These are phyloP conservation scores for Drosophila neonasuta DNA, from an alignment of 2,888 invertebrate species.

Conservation along the genomic window DNA sequence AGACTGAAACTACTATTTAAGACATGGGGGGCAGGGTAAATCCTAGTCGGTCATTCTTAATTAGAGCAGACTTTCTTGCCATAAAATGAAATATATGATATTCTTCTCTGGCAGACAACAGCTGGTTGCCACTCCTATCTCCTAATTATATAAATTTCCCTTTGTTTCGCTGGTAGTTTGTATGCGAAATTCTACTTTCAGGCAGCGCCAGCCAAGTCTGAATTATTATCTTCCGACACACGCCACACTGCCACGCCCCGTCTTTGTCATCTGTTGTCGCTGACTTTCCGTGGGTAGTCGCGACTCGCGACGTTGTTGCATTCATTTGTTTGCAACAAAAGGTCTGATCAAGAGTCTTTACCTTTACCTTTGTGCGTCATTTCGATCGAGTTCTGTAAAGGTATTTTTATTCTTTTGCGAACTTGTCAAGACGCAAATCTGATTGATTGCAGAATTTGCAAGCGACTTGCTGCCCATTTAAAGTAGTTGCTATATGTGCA, in stretches of 20 bases:
- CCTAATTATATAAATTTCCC: constrained; percentile 26
- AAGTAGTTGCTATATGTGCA: not conserved
- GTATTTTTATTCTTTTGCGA: constrained; percentile 6
- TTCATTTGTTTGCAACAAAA: constrained; percentile 23
- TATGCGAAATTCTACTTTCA: constrained; percentile 27
- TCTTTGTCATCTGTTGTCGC: constrained; percentile 20
- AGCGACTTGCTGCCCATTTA: not conserved
- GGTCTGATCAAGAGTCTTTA: constrained; percentile 21
- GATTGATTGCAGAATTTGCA: constrained; percentile 5
- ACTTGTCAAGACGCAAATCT: constrained; percentile 7
- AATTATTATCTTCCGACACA: constrained; percentile 22
- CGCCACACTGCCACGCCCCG: constrained; percentile 19
- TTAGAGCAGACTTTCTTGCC: constrained; percentile 3
- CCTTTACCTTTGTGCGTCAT: constrained; percentile 17
- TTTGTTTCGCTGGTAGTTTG: constrained; percentile 20
- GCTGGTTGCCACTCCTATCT: constrained; percentile 24
- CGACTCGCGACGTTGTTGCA: constrained; percentile 11
- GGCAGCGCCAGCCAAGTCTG: constrained; percentile 22
- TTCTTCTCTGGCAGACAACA: constrained; percentile 19
- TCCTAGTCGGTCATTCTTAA: constrained; percentile 3
- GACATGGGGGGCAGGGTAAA: not conserved
- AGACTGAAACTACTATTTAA: no score
- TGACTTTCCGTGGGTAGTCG: constrained; percentile 22
- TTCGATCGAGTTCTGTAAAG: constrained; percentile 13
- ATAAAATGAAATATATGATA: constrained; percentile 7